Conservation (phyloP, 2,113 vertebrate species). For the Uropsilus gracilis region DNA sequence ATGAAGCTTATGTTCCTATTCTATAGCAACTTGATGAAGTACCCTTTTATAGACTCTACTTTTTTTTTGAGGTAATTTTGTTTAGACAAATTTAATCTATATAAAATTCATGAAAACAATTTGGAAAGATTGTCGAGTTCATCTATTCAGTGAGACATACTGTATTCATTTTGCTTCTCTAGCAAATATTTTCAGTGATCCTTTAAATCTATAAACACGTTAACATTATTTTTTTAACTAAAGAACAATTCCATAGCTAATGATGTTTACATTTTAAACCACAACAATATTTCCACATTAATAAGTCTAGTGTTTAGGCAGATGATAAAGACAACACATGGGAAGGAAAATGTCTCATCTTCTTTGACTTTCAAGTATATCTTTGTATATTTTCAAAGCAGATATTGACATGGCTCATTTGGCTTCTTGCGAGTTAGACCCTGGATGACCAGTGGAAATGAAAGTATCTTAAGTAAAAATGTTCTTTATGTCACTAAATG, state of each 20-base stretch:
- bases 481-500: slow-evolving; percentile 7
- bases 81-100: slow-evolving; percentile 22
- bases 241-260: slow-evolving; percentile 44
- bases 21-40: slow-evolving; percentile 27
- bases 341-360: neutral
- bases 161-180: slow-evolving; percentile 50
- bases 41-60: neutral
- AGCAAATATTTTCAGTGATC: slow-evolving; percentile 57
- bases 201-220: slow-evolving; percentile 25
- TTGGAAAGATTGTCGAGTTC: neutral
- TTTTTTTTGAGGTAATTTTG: slow-evolving; percentile 44
- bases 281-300: slow-evolving; percentile 1
- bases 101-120: slow-evolving; percentile 43
- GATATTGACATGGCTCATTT: slow-evolving; percentile 42
- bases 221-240: slow-evolving; percentile 15
- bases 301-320: slow-evolving; percentile 52
- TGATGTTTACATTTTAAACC: slow-evolving; percentile 47
- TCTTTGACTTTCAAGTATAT: slow-evolving; percentile 42
- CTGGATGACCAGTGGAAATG: neutral
- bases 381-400: slow-evolving; percentile 61
- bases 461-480: slow-evolving; percentile 47
- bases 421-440: slow-evolving; percentile 29
- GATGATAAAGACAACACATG: slow-evolving; percentile 39
- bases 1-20: neutral
- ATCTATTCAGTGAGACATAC: slow-evolving; percentile 46